A percentile compares a stretch with the other conserved stretches of the same genome.
Evolutionary conservation across 2,888 invertebrate species (phyloP).

Genomic region (Xestia sexstrigata): DNA sequence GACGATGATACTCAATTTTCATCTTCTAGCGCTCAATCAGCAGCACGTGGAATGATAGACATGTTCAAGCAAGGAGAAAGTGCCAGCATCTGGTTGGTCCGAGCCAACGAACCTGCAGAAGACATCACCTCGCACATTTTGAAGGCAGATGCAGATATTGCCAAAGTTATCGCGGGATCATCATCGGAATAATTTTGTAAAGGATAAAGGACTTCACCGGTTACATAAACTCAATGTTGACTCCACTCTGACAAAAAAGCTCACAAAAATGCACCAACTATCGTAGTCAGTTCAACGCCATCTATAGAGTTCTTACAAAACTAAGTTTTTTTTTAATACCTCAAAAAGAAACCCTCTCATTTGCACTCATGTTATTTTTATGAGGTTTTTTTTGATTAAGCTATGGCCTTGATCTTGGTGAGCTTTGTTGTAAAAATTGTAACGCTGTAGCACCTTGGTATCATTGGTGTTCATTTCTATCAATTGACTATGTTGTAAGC

Average conservation of each 20-base stretch:
- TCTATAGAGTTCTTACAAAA: no score
- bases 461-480: background rate
- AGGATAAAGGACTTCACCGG: no score
- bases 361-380: background rate
- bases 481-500: background rate
- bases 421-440: background rate
- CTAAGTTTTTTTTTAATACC: no score
- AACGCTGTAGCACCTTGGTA: background rate
- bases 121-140: conserved; percentile 35
- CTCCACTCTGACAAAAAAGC: background rate
- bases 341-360: no score
- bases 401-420: background rate
- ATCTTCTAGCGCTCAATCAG: conserved; percentile 41
- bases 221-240: background rate
- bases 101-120: conserved; percentile 34
- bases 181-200: conserved; percentile 12
- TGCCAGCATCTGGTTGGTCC: conserved; percentile 49
- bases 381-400: no score
- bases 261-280: no score
- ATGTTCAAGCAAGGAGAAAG: conserved; percentile 45
- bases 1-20: background rate
- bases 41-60: conserved; percentile 53
- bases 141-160: conserved; percentile 33
- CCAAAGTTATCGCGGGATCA: conserved; percentile 17
- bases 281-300: no score